phyloP scores from a whole-genome alignment of 2,888 invertebrate genomes.

The Cryptus viduatorius region DNA sequence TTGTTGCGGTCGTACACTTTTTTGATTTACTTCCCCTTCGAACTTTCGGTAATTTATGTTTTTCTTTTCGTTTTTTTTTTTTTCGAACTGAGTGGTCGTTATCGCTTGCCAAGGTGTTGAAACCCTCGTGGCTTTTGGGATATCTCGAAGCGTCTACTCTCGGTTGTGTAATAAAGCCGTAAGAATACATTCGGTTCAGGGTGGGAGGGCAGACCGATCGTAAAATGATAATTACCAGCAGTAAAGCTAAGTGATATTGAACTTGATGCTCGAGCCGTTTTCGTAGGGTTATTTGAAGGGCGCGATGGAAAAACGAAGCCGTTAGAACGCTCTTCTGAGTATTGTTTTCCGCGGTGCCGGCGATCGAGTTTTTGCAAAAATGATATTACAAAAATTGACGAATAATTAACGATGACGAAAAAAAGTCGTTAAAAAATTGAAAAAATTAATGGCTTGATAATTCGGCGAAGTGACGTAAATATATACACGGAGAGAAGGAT shows the following conservation, averaged over 20 bases:
- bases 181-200: slow-evolving; percentile 80
- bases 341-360: not conserved
- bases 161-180: slow-evolving; percentile 80
- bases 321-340: not conserved
- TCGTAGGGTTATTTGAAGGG: not conserved
- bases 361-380: slow-evolving; percentile 40
- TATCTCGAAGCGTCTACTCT: slow-evolving; percentile 54
- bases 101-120: slow-evolving; percentile 72
- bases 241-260: slow-evolving; percentile 84
- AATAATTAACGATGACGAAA: slow-evolving; percentile 22
- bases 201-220: slow-evolving; percentile 76
- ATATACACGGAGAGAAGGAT: no score
- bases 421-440: slow-evolving; percentile 26
- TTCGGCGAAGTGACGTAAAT: not conserved
- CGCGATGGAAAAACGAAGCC: slow-evolving; percentile 13
- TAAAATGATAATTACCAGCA: slow-evolving; percentile 84
- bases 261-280: slow-evolving; percentile 78
- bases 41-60: slow-evolving; percentile 13
- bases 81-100: slow-evolving; percentile 63
- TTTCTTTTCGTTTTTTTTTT: slow-evolving; percentile 28
- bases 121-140: slow-evolving; percentile 56
- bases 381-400: slow-evolving; percentile 18
- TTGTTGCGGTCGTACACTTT: slow-evolving; percentile 53
- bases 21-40: slow-evolving; percentile 77
- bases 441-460: not conserved